Base-by-base conservation (phyloP, 2,888 invertebrate genomes). In the Caenorhabditis sp. region DNA sequence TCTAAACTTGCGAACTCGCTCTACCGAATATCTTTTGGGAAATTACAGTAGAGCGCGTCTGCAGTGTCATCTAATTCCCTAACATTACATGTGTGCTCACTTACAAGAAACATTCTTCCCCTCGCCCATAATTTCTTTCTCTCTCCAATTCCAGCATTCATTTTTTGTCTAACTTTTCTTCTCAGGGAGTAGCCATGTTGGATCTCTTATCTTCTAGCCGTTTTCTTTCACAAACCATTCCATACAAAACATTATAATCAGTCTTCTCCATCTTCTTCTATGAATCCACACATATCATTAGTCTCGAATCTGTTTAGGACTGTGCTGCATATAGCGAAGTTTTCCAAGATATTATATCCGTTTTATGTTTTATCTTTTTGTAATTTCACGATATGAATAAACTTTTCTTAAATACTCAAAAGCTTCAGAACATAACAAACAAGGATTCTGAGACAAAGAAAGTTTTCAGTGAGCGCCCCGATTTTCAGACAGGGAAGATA, bases 241-340 rank as follows among this genome's bases (percentile, higher is more conserved):
- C 51, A 47, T 54, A 38, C 19, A 19, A 47, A 47, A 47, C n/a
- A n/a, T 2, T 19, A 16, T 4, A 31, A 31, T 38, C n/a, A n/a
- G n/a, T 68, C 35, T 56, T 66, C 59, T 51, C 22, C 22, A 19
- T 31, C 28, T 54, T 64, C 31, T 41, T 61, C 26, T 19, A 28
- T 70, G 51, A 68, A 68, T n/a, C 24, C 41, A 49, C 59, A 76
- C 76, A 76, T 76, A 76, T 76, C 76, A 69, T 69, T 76, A 76
- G 76, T 41, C 41, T 19, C 19, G 61, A 69, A 38, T 38, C 26
- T 51, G 38, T 69, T 28, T 76, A 76, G 76, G 69, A 7, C 51
- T 51, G n/a, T n/a, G 38, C 38, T 59, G 61, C 76, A 76, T 69
- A 68, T 77, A 70, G 64, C 47, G 24, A 35, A n/a, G n/a, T 44